Evolutionary conservation across 1,140 invertebrate genomes (phyloP).

Genomic region (Tachypleus tridentatus): DNA sequence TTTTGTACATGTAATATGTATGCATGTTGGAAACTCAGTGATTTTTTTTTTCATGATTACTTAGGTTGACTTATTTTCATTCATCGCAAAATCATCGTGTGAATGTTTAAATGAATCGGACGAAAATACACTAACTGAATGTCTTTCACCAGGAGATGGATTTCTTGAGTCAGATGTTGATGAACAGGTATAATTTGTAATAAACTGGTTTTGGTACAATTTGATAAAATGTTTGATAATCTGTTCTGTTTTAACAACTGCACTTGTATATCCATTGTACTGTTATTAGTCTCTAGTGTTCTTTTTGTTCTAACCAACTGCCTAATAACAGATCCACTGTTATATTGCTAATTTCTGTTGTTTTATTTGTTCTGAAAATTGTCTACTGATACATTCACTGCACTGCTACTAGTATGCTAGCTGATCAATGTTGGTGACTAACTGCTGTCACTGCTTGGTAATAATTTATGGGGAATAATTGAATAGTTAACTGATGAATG

Average conservation of each 20-base stretch:
- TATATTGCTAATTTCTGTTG: no score
- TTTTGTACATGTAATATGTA: no score
- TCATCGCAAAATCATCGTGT: slow-evolving; percentile 76
- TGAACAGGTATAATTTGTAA: slow-evolving; percentile 50
- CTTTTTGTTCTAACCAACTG: background rate
- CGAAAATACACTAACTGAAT: slow-evolving; percentile 68
- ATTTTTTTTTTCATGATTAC: slow-evolving; percentile 25
- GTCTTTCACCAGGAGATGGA: slow-evolving; percentile 54
- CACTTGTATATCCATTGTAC: background rate
- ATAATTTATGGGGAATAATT: no score
- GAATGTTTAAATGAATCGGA: slow-evolving; percentile 97
- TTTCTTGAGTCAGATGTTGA: slow-evolving; percentile 87
- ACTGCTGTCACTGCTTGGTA: no score
- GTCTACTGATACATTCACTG: no score
- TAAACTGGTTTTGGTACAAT: no score
- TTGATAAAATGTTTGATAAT: no score
- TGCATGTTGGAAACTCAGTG: background rate
- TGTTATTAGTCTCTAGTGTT: background rate
- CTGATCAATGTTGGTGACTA: no score
- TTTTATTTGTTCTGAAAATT: no score
- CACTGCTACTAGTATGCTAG: no score
- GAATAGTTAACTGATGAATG: no score
- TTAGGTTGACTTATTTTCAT: slow-evolving; percentile 75
- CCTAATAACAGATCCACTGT: no score
- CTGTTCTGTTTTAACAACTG: background rate